These are phyloP conservation scores for Drosophila anceps DNA, from an alignment of 2,888 invertebrate genomes.

Conservation along the genomic window DNA sequence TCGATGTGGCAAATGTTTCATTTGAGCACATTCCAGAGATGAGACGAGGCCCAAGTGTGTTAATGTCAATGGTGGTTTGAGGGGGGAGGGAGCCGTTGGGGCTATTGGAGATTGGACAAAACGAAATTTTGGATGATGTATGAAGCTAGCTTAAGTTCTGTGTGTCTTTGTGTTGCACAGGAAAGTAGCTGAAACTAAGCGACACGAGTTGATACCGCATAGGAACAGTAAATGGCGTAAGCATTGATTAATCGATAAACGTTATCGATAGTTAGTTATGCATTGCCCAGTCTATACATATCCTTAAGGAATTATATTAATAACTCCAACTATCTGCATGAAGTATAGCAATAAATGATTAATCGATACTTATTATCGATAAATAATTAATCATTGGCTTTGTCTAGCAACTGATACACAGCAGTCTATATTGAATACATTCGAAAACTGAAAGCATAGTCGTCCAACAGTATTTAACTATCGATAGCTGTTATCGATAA, in stretches of 20 bases:
- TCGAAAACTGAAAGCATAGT: background rate
- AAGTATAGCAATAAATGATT: no score
- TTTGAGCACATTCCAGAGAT: constrained; percentile 16
- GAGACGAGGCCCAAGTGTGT: constrained; percentile 2
- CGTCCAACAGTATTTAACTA: background rate
- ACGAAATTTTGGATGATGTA: background rate
- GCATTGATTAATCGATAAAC: background rate
- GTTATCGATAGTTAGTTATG: background rate
- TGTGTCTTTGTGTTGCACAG: background rate
- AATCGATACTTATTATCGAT: background rate
- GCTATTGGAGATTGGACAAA: background rate
- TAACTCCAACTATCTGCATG: background rate
- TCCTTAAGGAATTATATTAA: no score
- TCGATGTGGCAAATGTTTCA: constrained; percentile 71
- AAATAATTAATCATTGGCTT: background rate
- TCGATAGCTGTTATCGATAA: background rate
- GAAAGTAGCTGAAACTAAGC: background rate
- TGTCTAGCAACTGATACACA: background rate
- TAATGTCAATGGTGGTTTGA: constrained; percentile 33
- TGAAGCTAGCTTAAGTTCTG: background rate
- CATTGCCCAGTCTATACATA: no score
- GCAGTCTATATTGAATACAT: background rate
- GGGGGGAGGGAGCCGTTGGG: background rate
- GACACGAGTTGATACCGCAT: background rate
- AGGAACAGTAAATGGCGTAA: background rate